Conservation (phyloP, 2,888 invertebrate species). For the Apodemia hepburni region DNA sequence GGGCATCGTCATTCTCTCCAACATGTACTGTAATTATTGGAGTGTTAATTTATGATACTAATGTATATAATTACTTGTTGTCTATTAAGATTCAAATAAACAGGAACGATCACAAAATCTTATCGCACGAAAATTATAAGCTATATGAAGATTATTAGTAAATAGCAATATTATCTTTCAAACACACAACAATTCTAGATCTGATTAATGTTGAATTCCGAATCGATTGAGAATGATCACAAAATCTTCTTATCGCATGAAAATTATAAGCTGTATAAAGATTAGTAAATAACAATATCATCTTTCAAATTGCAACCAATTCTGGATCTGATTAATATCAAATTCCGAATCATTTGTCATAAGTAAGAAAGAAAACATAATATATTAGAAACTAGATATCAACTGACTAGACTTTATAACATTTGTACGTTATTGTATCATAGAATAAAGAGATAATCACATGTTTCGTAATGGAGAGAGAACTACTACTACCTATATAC, state of each 20-base stretch:
- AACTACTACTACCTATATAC: no score
- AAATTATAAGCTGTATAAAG: background rate
- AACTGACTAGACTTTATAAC: no score
- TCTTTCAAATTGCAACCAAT: background rate
- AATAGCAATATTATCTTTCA: background rate
- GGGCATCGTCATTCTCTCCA: slow-evolving; percentile 93
- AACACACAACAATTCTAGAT: background rate
- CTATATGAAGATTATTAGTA: background rate
- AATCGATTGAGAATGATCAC: background rate
- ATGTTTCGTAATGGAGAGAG: no score
- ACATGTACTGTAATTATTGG: slow-evolving; percentile 89
- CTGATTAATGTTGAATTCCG: background rate
- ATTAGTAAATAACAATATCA: slow-evolving; percentile 1
- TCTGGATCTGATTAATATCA: background rate
- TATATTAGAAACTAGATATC: no score
- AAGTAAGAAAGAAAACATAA: no score
- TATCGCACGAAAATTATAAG: background rate
- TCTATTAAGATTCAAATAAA: background rate
- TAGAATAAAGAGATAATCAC: no score
- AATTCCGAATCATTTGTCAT: no score
- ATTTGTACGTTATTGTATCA: no score
- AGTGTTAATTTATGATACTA: slow-evolving; percentile 36
- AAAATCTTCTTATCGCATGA: background rate
- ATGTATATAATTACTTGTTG: background rate
- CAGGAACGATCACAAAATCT: background rate